A percentile compares a stretch with the other conserved stretches of the same genome.
Conservation (phyloP, 2,888 invertebrate genomes). For the Shargacucullia verbasci region DNA sequence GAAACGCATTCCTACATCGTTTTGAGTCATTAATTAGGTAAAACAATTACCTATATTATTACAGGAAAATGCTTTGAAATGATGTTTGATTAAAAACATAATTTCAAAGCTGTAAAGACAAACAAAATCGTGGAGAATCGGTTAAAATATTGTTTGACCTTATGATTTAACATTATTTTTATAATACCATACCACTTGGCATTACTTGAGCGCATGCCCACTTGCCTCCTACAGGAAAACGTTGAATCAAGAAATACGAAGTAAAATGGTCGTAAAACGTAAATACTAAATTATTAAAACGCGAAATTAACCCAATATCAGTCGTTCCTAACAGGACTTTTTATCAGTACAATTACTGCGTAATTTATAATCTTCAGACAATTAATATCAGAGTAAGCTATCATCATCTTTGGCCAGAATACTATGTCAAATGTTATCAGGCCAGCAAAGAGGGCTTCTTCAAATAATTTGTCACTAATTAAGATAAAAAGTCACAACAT, state of each 20-base stretch:
- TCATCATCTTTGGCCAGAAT: constrained; percentile 3
- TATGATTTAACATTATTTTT: too few species aligned
- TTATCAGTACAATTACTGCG: constrained; percentile 28
- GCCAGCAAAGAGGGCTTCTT: not conserved
- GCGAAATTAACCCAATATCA: constrained; percentile 43
- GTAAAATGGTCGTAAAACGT: too few species aligned
- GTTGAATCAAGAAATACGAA: too few species aligned
- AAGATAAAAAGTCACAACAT: not conserved
- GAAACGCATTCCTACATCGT: not conserved
- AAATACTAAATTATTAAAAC: constrained; percentile 9
- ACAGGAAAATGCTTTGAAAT: constrained; percentile 23
- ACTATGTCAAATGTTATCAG: constrained; percentile 10
- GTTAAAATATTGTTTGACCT: not conserved
- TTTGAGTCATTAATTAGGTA: constrained; percentile 17
- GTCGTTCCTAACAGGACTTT: constrained; percentile 41
- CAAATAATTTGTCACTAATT: not conserved
- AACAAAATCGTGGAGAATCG: constrained; percentile 2
- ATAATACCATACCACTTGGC: too few species aligned
- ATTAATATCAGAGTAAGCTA: constrained; percentile 43
- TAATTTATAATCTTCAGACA: constrained; percentile 29
- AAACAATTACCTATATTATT: constrained; percentile 2
- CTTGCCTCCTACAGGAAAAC: too few species aligned
- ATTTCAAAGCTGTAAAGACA: constrained; percentile 2
- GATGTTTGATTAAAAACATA: not conserved
- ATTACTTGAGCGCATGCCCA: too few species aligned